These are phyloP conservation scores for Limnephilus auricula DNA, from an alignment of 2,888 invertebrate species.

Conservation along the genomic window DNA sequence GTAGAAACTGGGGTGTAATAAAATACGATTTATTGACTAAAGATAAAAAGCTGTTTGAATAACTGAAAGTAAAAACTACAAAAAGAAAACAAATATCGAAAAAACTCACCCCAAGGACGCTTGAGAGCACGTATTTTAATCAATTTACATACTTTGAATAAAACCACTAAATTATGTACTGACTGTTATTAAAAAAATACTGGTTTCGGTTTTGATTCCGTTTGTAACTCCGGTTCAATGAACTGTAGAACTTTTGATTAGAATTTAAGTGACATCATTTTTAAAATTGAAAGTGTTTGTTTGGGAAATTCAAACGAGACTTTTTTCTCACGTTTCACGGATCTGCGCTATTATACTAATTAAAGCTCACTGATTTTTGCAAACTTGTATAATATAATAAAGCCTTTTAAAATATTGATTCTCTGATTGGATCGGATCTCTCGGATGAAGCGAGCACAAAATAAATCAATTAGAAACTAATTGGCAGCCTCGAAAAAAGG, in stretches of 20 bases:
- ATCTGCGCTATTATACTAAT: too few relatives aligned
- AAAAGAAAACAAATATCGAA: neutral
- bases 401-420: neutral
- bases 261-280: too few relatives aligned
- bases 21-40: constrained; percentile 6
- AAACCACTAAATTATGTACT: neutral
- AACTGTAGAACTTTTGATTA: too few relatives aligned
- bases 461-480: neutral
- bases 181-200: too few relatives aligned
- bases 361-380: neutral
- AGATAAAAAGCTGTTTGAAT: neutral
- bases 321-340: too few relatives aligned
- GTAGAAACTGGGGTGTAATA: constrained; percentile 26
- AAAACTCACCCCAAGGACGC: neutral
- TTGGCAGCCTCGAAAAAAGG: neutral
- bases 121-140: neutral
- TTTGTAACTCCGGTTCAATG: too few relatives aligned
- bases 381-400: neutral
- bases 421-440: neutral
- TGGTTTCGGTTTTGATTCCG: too few relatives aligned
- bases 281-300: too few relatives aligned
- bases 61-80: too few relatives aligned
- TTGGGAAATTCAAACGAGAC: too few relatives aligned
- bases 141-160: too few relatives aligned
- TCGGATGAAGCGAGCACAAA: neutral